Percentiles rank a stretch among this genome's conserved stretches.
Evolutionary conservation across 2,797 vertebrate species (phyloP).

Genomic region (Urosaurus nigricauda): DNA sequence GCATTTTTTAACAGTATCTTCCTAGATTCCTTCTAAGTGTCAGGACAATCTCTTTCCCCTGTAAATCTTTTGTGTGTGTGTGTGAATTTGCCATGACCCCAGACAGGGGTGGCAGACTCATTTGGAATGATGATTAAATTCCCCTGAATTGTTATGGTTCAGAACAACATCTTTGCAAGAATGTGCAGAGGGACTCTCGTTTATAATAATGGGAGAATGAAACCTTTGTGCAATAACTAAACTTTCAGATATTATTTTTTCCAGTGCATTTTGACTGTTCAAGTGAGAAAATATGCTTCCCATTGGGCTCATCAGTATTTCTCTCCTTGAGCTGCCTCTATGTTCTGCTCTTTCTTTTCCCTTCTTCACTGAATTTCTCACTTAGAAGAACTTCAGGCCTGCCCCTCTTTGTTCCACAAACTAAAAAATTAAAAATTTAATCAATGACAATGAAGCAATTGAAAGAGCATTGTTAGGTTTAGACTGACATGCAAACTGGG

Average conservation of each 20-base stretch:
- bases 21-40: conserved; percentile 38
- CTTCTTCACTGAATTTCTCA: conserved; percentile 44
- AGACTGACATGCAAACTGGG: conserved; percentile 10
- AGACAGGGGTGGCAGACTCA: not conserved
- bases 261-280: conserved; percentile 24
- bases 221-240: conserved; percentile 25
- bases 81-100: conserved; percentile 51
- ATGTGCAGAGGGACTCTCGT: conserved; percentile 3
- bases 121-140: conserved; percentile 25
- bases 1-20: conserved; percentile 5
- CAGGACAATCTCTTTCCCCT: conserved; percentile 37
- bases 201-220: conserved; percentile 32
- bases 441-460: conserved; percentile 31
- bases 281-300: conserved; percentile 35
- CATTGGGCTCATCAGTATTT: conserved; percentile 40
- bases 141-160: conserved; percentile 10
- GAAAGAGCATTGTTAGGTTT: conserved; percentile 23
- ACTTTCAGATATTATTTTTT: conserved; percentile 23
- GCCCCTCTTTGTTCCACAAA: not conserved
- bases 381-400: conserved; percentile 7
- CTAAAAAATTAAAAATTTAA: not conserved
- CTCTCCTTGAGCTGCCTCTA: not conserved
- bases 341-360: conserved; percentile 62
- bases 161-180: conserved; percentile 3
- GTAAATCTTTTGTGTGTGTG: conserved; percentile 43